phyloP scores from a whole-genome alignment of 53 echinoderm and acorn worm species.

The Echinarachnius parma region DNA sequence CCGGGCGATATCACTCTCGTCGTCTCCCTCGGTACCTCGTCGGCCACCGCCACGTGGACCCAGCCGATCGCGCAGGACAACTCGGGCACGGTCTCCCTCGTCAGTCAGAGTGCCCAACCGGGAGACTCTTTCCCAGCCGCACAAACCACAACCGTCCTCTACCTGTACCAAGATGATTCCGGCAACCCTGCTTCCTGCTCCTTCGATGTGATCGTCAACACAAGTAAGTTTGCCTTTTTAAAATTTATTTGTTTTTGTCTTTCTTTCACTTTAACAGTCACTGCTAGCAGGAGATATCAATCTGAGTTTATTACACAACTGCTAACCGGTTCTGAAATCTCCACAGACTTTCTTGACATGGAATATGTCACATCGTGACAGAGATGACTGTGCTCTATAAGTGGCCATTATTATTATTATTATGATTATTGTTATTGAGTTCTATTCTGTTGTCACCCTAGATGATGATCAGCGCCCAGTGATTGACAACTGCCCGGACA shows the following conservation, averaged over 20 bases:
- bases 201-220: constrained; percentile 41
- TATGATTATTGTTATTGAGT: too few species aligned
- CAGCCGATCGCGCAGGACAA: constrained; percentile 41
- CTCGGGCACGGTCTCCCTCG: constrained; percentile 1
- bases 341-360: too few species aligned
- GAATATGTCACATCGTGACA: too few species aligned
- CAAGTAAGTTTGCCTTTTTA: constrained; percentile 18
- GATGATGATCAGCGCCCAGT: constrained; percentile 31
- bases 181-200: constrained; percentile 40
- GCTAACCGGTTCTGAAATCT: too few species aligned
- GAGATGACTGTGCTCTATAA: too few species aligned
- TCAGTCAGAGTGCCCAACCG: not conserved
- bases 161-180: constrained; percentile 36
- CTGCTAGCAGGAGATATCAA: too few species aligned
- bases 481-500: constrained; percentile 21
- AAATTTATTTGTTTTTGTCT: too few species aligned
- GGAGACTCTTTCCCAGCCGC: constrained; percentile 42
- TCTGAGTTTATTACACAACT: too few species aligned
- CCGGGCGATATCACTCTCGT: constrained; percentile 25
- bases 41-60: constrained; percentile 35
- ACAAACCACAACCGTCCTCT: constrained; percentile 30
- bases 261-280: too few species aligned
- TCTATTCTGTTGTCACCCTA: too few species aligned
- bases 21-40: constrained; percentile 4
- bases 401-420: too few species aligned